A percentile compares a stretch with the other conserved stretches of the same genome.
Evolutionary conservation across 2,113 vertebrate genomes (phyloP).

Genomic region (Zonotrichia leucophrys): DNA sequence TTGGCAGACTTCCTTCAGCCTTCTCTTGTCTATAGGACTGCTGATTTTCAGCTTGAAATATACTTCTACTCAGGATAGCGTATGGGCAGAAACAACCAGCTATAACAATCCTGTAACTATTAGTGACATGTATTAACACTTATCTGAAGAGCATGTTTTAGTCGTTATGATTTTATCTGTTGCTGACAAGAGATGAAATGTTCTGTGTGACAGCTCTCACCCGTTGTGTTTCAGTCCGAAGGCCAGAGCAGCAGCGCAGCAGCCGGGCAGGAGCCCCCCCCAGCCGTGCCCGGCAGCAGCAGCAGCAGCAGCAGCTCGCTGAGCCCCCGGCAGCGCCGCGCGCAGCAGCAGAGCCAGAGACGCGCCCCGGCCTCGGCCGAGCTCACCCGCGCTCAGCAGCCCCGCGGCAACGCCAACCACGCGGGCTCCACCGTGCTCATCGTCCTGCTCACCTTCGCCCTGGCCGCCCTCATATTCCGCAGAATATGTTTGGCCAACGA

Average conservation of each 20-base stretch:
- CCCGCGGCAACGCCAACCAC: constrained; percentile 75
- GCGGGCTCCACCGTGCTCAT: constrained; percentile 86
- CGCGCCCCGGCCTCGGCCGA: constrained; percentile 73
- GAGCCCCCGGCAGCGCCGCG: constrained; percentile 89
- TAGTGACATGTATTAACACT: not conserved
- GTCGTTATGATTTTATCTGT: not conserved
- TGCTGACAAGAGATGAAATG: not conserved
- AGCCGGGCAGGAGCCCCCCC: constrained; percentile 38
- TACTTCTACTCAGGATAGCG: rapidly evolving
- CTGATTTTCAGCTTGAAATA: not conserved
- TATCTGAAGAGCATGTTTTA: not conserved
- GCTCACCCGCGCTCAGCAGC: constrained; percentile 73
- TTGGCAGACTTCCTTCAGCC: not conserved
- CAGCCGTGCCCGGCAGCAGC: not conserved
- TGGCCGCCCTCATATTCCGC: constrained; percentile 93
- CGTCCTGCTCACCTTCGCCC: constrained; percentile 88
- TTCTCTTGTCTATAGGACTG: not conserved
- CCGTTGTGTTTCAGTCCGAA: constrained; percentile 67
- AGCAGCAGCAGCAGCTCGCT: constrained; percentile 64
- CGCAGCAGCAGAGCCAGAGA: constrained; percentile 81
- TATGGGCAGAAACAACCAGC: not conserved
- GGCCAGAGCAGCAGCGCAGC: not conserved
- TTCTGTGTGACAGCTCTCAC: not conserved
- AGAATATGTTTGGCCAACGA: constrained; percentile 93
- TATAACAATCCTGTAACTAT: not conserved